These are phyloP conservation scores for Mechanitis messenoides DNA, from an alignment of 2,888 invertebrate species.

Conservation along the genomic window DNA sequence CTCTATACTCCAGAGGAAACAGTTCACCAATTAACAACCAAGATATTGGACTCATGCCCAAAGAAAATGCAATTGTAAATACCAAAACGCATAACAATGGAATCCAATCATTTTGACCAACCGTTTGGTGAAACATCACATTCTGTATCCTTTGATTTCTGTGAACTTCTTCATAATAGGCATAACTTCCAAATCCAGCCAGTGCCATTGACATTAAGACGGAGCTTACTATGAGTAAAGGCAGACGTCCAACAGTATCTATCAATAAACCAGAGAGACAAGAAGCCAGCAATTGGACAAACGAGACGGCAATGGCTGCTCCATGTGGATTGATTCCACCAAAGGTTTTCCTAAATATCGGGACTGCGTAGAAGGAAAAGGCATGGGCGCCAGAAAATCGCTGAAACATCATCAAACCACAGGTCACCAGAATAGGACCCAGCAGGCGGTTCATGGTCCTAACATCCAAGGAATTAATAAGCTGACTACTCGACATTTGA, in stretches of 20 bases:
- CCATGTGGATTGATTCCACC: slow-evolving; percentile 88
- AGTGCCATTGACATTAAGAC: slow-evolving; percentile 91
- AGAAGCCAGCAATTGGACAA: slow-evolving; percentile 90
- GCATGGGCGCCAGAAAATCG: slow-evolving; percentile 89
- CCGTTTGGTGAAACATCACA: slow-evolving; percentile 68
- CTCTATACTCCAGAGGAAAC: slow-evolving; percentile 88
- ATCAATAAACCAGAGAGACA: slow-evolving; percentile 88
- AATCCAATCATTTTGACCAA: slow-evolving; percentile 86
- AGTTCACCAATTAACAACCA: slow-evolving; percentile 90
- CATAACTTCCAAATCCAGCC: slow-evolving; percentile 89
- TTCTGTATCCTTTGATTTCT: slow-evolving; percentile 72
- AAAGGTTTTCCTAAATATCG: slow-evolving; percentile 90
- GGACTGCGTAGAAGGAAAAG: slow-evolving; percentile 90
- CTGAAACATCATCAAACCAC: slow-evolving; percentile 93
- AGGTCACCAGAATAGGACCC: slow-evolving; percentile 88
- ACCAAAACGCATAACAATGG: slow-evolving; percentile 88
- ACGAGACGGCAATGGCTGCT: slow-evolving; percentile 90
- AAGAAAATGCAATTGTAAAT: slow-evolving; percentile 90
- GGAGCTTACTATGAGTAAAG: slow-evolving; percentile 88
- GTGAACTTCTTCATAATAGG: slow-evolving; percentile 85
- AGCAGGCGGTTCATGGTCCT: slow-evolving; percentile 68
- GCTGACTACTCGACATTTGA: slow-evolving; percentile 62
- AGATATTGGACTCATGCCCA: slow-evolving; percentile 92
- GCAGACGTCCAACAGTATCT: slow-evolving; percentile 89
- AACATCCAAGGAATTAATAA: slow-evolving; percentile 61